Base-by-base conservation (phyloP, 2,888 invertebrate species). In the Andrena chrysosceles region DNA sequence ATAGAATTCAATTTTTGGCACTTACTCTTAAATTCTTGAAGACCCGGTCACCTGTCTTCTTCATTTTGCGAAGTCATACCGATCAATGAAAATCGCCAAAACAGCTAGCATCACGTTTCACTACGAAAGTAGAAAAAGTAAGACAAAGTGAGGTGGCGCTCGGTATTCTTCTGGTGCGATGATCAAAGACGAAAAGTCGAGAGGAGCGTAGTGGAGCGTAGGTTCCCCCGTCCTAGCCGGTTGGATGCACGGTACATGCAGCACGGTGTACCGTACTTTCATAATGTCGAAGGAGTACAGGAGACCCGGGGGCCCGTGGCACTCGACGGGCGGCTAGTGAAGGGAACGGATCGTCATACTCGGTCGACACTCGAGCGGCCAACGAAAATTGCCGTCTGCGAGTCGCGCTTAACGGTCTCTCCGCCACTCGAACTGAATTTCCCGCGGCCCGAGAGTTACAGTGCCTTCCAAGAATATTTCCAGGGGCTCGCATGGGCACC, bases 251-350 rank as follows among this genome's bases (percentile, higher is more conserved):
- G 69, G 64, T 72, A 67, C 71, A 67, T 67, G 74, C 85, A 66
- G 79, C 81, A 76, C 64, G 63, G 79, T 75, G 69, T 71, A 81
- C 74, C 73, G 87, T 85, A 92, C 92, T 92, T 92, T 92, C 92
- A 91, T 92, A 89, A 87, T 81, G 85, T 87, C 84, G 87, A 86
- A 87, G 84, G 82, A 86, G 87, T 88, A 85, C 81, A 87, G 83
- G 86, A 81, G 89, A 87, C 83, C 86, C 70, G 63, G 81, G 71
- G 85, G 87, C 87, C 84, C 83, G 72, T 73, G 85, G 86, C 89
- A 93, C 91, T 92, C 90, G 89, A 90, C 89, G 90, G 83, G 90
- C 91, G 89, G 85, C 92, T 91, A 90, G 93, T 93, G 93, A 93
- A 92, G 92, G 91, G 93, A 91, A 92, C 93, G 89, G 91, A 91